These are phyloP conservation scores for Parauchenoglanis ngamensis DNA, from an alignment of 2,797 vertebrate genomes.

Conservation along the genomic window DNA sequence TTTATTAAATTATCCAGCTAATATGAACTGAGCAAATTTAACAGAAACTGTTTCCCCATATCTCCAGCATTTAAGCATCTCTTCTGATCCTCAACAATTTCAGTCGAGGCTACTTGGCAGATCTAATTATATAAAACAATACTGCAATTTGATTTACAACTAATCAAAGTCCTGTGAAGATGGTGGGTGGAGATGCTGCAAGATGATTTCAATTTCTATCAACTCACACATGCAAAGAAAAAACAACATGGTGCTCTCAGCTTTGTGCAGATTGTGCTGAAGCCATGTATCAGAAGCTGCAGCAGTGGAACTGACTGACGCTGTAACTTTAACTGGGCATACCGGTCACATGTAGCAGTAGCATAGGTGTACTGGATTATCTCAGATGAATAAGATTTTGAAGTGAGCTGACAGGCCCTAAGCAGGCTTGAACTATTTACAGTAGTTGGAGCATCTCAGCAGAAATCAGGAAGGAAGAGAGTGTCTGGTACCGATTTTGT, in stretches of 20 bases:
- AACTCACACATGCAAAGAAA: background rate
- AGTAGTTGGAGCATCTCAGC: background rate
- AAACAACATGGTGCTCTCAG: background rate
- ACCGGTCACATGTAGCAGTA: background rate
- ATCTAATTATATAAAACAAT: background rate
- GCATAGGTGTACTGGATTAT: no score
- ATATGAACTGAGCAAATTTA: background rate
- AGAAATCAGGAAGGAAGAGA: constrained; percentile 31
- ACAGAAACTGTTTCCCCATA: background rate
- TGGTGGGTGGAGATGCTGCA: background rate
- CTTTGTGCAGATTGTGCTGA: background rate
- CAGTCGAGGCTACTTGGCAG: background rate
- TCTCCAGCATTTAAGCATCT: background rate
- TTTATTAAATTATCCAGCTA: background rate
- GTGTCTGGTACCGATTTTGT: constrained; percentile 17
- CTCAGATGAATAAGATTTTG: background rate
- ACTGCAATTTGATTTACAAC: background rate
- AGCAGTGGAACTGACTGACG: background rate
- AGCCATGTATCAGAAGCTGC: background rate
- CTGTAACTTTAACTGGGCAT: background rate
- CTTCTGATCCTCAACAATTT: background rate
- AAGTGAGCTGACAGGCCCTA: background rate
- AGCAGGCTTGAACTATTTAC: background rate
- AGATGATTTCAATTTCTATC: background rate
- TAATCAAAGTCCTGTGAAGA: background rate